Percentiles rank a stretch among this genome's conserved stretches.
Evolutionary conservation across 2,113 vertebrate genomes (phyloP).

Genomic region (Trogon surrucura): DNA sequence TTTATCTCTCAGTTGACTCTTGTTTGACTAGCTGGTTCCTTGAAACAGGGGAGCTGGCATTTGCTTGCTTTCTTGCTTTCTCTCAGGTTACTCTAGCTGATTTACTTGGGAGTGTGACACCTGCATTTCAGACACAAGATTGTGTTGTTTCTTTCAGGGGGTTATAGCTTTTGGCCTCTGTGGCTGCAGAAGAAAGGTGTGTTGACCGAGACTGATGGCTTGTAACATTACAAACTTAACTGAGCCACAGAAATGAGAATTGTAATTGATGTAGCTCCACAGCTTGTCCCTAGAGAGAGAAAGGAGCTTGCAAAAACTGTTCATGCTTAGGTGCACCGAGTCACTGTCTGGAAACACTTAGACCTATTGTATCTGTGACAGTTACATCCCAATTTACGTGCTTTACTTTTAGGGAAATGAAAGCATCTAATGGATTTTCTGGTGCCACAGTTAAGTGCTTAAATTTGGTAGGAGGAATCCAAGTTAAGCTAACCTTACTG

Average conservation of each 20-base stretch:
- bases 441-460: not conserved
- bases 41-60: not conserved
- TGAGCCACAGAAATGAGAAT: not conserved
- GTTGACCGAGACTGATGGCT: not conserved
- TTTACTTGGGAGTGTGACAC: not conserved
- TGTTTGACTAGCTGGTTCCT: not conserved
- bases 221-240: not conserved
- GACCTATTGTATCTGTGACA: not conserved
- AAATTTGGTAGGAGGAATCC: slow-evolving; percentile 15
- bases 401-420: not conserved
- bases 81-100: not conserved
- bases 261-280: fast-evolving
- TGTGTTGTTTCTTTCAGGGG: not conserved
- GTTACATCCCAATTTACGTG: not conserved
- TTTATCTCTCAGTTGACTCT: not conserved
- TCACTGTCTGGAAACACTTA: not conserved
- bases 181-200: not conserved
- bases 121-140: not conserved
- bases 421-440: slow-evolving; percentile 29
- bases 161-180: not conserved
- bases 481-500: not conserved
- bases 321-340: not conserved
- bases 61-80: not conserved
- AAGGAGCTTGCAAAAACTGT: not conserved
- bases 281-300: not conserved